Conservation (phyloP, 64 coral and sea anemone genomes). For the Actinia tenebrosa region DNA sequence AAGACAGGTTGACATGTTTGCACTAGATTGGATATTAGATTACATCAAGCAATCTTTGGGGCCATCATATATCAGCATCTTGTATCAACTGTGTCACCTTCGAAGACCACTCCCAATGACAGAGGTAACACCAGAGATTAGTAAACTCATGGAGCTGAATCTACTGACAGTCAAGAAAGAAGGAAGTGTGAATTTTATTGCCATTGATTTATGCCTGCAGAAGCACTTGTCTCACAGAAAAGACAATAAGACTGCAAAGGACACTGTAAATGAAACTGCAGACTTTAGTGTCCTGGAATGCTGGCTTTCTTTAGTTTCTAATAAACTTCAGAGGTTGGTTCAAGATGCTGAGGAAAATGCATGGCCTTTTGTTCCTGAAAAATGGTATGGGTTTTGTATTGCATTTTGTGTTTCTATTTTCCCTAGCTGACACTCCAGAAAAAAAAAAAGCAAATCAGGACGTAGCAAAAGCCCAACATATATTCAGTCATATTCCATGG, state of each 20-base stretch:
- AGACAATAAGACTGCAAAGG: neutral
- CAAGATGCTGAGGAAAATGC: constrained; percentile 56
- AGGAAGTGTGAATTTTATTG: neutral
- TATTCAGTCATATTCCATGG: no score
- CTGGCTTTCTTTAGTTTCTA: constrained; percentile 62
- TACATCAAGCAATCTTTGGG: neutral
- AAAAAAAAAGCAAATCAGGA: no score
- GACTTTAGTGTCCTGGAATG: constrained; percentile 60
- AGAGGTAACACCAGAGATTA: neutral
- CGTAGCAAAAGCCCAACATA: no score
- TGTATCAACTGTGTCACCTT: constrained; percentile 22
- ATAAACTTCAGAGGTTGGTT: constrained; percentile 46
- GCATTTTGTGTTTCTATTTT: no score
- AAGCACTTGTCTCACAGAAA: neutral
- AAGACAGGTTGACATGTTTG: neutral
- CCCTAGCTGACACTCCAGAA: no score
- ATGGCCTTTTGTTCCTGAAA: constrained; percentile 98
- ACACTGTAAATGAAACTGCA: neutral
- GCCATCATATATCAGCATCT: neutral
- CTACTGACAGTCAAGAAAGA: neutral
- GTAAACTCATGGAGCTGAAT: constrained; percentile 19
- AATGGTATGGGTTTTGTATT: constrained; percentile 59
- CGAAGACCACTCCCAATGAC: constrained; percentile 27
- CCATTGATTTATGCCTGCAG: constrained; percentile 2
- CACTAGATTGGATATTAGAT: neutral